Conservation (phyloP, 2,797 vertebrate genomes). For the Emys orbicularis region DNA sequence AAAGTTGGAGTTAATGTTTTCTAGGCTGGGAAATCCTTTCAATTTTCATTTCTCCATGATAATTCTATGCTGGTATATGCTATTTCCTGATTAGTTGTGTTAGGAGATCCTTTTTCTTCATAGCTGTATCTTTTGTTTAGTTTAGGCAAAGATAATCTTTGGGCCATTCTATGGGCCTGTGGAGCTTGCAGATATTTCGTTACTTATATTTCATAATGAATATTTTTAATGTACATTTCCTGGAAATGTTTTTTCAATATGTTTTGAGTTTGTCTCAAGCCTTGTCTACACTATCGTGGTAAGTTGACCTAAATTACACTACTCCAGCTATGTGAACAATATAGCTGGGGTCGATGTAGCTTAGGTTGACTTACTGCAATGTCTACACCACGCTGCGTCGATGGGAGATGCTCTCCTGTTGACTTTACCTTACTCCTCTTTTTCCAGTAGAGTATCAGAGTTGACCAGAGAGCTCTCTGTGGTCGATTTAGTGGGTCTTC, state of each 20-base stretch:
- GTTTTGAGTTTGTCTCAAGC: conserved; percentile 8
- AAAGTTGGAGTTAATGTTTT: conserved; percentile 8
- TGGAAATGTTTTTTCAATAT: conserved; percentile 44
- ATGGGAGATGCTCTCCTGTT: too few species aligned
- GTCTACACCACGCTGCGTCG: too few species aligned
- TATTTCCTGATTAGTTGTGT: conserved; percentile 8
- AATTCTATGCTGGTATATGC: conserved; percentile 5
- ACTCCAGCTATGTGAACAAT: too few species aligned
- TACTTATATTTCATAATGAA: neutral
- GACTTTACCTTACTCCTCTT: too few species aligned
- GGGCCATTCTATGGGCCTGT: neutral
- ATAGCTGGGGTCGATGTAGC: too few species aligned
- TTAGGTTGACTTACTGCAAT: too few species aligned
- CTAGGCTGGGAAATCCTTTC: conserved; percentile 36
- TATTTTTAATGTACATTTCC: fast-evolving
- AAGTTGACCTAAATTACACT: too few species aligned
- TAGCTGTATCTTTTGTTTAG: neutral
- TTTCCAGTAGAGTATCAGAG: too few species aligned
- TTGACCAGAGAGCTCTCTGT: too few species aligned
- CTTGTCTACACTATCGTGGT: too few species aligned
- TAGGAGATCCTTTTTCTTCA: conserved; percentile 7
- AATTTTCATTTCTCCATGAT: neutral
- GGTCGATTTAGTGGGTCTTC: too few species aligned
- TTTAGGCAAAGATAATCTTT: conserved; percentile 46
- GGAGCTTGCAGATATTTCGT: conserved; percentile 27